A percentile compares a stretch with the other conserved stretches of the same genome.
phyloP scores from a whole-genome alignment of 2,888 invertebrate genomes.

The Unio delphinus region DNA sequence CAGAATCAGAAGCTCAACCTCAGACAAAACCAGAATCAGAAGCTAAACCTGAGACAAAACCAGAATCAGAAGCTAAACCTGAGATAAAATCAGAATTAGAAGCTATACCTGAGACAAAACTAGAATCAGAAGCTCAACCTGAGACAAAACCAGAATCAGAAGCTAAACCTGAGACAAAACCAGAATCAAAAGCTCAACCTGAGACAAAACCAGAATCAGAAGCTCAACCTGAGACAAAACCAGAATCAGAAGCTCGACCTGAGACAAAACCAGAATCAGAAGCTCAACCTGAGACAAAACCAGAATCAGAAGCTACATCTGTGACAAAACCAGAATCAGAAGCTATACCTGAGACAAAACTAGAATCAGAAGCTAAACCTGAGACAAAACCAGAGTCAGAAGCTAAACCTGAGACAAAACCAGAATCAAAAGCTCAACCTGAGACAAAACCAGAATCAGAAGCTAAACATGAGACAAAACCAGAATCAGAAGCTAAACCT shows the following conservation, averaged over 20 bases:
- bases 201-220: no score
- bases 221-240: neutral
- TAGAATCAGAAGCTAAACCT: constrained; percentile 1
- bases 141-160: neutral
- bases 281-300: neutral
- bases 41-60: neutral
- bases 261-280: neutral
- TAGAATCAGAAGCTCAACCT: neutral
- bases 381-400: constrained; percentile 2
- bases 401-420: neutral
- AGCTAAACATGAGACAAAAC: neutral
- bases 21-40: neutral
- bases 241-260: neutral
- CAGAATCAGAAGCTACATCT: neutral
- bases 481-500: neutral
- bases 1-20: neutral
- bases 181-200: neutral
- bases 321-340: neutral
- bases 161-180: neutral
- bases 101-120: neutral
- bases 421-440: neutral
- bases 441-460: neutral
- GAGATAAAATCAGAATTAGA: neutral
- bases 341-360: no score
- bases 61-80: neutral